phyloP scores from a whole-genome alignment of 2,888 invertebrate genomes.

The Mylabris sibirica region DNA sequence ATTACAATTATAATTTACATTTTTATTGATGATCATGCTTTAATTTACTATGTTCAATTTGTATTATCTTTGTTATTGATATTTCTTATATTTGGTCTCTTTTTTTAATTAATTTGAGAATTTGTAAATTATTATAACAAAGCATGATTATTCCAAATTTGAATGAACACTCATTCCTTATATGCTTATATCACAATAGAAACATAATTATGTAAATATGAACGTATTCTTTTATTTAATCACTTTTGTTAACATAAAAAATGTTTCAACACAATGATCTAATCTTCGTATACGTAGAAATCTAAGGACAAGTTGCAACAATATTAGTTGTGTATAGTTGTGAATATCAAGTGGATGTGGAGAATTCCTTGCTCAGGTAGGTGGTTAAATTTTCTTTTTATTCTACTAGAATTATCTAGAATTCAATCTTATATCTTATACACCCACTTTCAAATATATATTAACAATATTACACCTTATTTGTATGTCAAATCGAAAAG shows the following conservation, averaged over 20 bases:
- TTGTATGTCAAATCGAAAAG: background rate
- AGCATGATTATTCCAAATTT: background rate
- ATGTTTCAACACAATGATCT: no score
- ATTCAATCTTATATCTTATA: no score
- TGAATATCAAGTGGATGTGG: background rate
- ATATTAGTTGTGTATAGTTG: background rate
- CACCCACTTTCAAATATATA: no score
- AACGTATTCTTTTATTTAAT: no score
- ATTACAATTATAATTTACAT: conserved; percentile 21
- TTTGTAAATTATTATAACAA: background rate
- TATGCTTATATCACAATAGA: background rate
- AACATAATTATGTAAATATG: background rate
- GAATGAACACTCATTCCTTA: background rate
- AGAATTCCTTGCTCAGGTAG: background rate
- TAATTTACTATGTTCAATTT: background rate
- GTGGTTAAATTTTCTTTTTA: background rate
- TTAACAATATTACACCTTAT: background rate
- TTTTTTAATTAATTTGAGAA: background rate
- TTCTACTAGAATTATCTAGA: background rate
- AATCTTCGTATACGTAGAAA: no score
- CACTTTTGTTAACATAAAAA: no score
- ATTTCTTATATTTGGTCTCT: background rate
- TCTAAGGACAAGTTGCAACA: background rate
- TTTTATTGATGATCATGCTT: conserved; percentile 18
- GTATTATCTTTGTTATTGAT: background rate